A percentile compares a stretch with the other conserved stretches of the same genome.
Conservation (phyloP, 2,797 vertebrate genomes). For the Pogonophryne albipinna region DNA sequence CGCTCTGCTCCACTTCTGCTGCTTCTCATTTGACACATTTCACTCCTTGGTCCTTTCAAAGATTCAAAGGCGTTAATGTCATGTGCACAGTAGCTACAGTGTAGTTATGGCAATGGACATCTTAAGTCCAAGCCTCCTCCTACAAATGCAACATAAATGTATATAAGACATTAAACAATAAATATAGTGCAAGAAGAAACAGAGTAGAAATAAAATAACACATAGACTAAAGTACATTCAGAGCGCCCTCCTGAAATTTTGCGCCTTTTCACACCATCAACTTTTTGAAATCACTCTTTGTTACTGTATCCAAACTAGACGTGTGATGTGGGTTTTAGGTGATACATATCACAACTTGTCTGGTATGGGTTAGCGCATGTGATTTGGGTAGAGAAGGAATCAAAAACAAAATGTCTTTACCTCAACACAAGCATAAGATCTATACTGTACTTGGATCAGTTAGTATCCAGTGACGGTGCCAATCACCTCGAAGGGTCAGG, state of each 20-base stretch:
- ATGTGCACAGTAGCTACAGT: no score
- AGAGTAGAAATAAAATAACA: no score
- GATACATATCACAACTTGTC: constrained; percentile 3
- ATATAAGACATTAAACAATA: no score
- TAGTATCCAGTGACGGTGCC: constrained; percentile 3
- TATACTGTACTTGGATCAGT: neutral
- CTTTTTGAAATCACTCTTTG: constrained; percentile 26
- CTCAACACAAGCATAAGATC: constrained; percentile 10
- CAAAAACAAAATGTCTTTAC: constrained; percentile 20
- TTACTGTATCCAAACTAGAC: neutral
- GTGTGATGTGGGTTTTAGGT: no score
- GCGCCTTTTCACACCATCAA: constrained; percentile 17
- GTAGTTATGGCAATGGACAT: no score
- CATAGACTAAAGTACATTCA: no score
- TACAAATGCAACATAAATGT: no score
- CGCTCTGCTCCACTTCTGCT: constrained; percentile 14
- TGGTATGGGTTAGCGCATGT: constrained; percentile 1
- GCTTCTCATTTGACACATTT: constrained; percentile 16
- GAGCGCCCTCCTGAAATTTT: no score
- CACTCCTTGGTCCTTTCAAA: constrained; percentile 9
- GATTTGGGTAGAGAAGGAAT: constrained; percentile 28
- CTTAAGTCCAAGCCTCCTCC: no score
- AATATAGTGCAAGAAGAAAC: no score
- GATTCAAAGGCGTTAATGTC: neutral
- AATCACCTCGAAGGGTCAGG: constrained; percentile 10